Evolutionary conservation across 2,797 vertebrate genomes (phyloP), one percentile per base, ranked within the genome.

Genomic region (Sebastes goodei): DNA sequence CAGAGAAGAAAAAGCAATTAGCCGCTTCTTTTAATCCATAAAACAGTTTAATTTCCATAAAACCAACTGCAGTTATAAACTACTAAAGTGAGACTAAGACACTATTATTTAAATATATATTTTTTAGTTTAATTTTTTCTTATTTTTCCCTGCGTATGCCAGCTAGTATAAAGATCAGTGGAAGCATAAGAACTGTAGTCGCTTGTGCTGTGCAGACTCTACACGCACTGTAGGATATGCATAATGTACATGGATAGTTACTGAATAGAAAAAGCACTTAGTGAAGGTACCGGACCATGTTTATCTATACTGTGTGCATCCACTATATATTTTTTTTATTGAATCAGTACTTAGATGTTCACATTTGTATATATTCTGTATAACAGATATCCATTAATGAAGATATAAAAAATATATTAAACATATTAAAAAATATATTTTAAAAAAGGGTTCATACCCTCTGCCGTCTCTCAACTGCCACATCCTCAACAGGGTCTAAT

Each of bases 1-100:
- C 52, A 17, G 49, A 69, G 55, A 35, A 69, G 55, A 35, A 57
- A 53, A 70, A 70, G 67, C 53, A 70, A 70, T 70, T 38, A 70
- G 15, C 32, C n/a, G 32, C 53, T 38, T 35, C 68, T 38, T 61
- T 62, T 62, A 62, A 52, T 52, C 59, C 59, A 52, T 23, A 62
- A 73, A 62, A 60, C 2, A 17, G 15, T 49, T 42, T 46, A 46
- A 12, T 62, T 62, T 62, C 4, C 10, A 33, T 29, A 52, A 52
- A 74, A 38, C 7, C 30, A 27, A 35, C 5, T 35, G 60, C 30
- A 55, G 29, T 61, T 61, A n/a, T 23, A 15, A 61, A 42, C 20
- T 7, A 46, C 56, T 33, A 49, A 62, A 62, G 57, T 33, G 59
- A 73, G 29, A 52, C 25, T 21, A 49, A 32, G 57, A 60, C 27